Evolutionary conservation across 2,113 vertebrate species (phyloP), one percentile per base, ranked within the genome.

Genomic region (Leptodactylus fuscus): DNA sequence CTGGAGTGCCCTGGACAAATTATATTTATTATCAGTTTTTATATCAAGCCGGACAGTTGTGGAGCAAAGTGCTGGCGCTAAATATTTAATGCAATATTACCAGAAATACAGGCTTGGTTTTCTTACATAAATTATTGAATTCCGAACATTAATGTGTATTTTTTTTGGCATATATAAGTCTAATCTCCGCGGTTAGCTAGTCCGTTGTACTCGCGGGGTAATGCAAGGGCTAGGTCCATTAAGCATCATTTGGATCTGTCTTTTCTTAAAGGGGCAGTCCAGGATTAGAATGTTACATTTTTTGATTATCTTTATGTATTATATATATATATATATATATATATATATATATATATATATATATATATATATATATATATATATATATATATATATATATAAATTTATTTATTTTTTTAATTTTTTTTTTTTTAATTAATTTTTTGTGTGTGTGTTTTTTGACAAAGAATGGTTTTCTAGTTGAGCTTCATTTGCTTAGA

Each of bases 21-120:
- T 83, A 77, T 81, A 82, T 75, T 81, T 87, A 86, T 10, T 82
- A 82, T 87, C 87, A 62, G 75, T 85, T 87, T 90, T 74, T 76
- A 36, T 38, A 87, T 90, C 69, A 11, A 82, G 71, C 88, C 90
- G 81, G 74, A 44, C 71, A 89, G 71, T 70, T 74, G 29, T 89
- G 74, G 55, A 27, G 53, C n/a, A 87, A 69, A 65, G 48, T n/a
- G 55, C 89, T 87, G 75, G n/a, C 27, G 67, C 75, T 91, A 91
- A 93, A 92, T 95, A 92, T 92, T 93, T 93, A 90, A 93, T 88
- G 88, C 77, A 85, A 83, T 88, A 86, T 85, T 88, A 79, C 90
- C 58, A 87, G 85, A 90, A 90, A 88, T 87, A 53, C 60, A 51
- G 74, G 41, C 65, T 65, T 62, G 87, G 74, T 86, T 88, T 81